Base-by-base conservation (phyloP, 2,113 vertebrate species). In the Lepus americanus region DNA sequence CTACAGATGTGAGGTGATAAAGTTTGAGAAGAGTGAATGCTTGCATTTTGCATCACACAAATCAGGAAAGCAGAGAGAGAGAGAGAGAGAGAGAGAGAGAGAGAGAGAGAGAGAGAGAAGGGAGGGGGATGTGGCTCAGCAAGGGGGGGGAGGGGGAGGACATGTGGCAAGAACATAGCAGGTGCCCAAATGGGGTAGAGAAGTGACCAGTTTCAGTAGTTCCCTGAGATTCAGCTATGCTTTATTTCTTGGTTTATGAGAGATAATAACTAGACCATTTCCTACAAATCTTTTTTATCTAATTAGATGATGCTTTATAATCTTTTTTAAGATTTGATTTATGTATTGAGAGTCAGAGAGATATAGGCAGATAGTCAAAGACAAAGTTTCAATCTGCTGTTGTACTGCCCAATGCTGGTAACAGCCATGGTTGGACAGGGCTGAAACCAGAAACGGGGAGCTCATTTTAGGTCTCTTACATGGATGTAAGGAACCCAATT, bases 191-290 rank as follows among this genome's bases (percentile, higher is more conserved):
- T 39, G 33, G 12, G 44, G 3, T 23, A 39, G 5, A 0, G 17
- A 27, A 5, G 8, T 1, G 3, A 63, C 7, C 5, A 2, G 23
- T 11, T 72, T 53, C 11, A 10, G 2, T 3, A n/a, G 31, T 2
- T 64, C 66, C 53, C 7, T 44, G 22, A 72, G 14, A 77, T 20
- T 66, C 33, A 59, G 17, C 14, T 59, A 29, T 13, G 14, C 19
- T 29, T 10, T 0, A 74, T 39, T 9, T 74, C 6, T 9, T 51
- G 51, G 33, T 5, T 87, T 81, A n/a, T 2, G 9, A 29, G n/a
- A 78, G 29, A 85, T 23, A 69, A 44, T 44, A 44, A 44, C 44
- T 44, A 44, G 44, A 44, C 44, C 44, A 6, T 44, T 44, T 44
- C 44, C 44, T 44, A 44, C 44, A 44, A 44, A 44, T 44, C 44